A percentile compares a stretch with the other conserved stretches of the same genome.
Conservation (phyloP, 2,797 vertebrate species). For the Diplodus puntazzo region DNA sequence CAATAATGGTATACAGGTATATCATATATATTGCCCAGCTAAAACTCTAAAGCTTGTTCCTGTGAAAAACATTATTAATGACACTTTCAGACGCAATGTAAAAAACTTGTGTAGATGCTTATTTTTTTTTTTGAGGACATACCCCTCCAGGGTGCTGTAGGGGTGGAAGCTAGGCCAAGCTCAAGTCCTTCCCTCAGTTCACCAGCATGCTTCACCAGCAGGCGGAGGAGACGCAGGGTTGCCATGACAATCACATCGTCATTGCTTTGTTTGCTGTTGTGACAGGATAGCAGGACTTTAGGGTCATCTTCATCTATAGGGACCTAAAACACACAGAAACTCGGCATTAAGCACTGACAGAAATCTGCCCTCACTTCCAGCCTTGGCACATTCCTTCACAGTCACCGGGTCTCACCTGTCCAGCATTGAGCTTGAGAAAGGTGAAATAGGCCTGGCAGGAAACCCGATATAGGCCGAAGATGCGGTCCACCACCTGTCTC, state of each 20-base stretch:
- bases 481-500: conserved; percentile 95
- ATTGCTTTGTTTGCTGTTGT: conserved; percentile 93
- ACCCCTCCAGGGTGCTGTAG: conserved; percentile 98
- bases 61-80: neutral
- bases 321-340: conserved; percentile 78
- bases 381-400: neutral
- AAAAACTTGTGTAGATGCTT: neutral
- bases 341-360: neutral
- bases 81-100: neutral
- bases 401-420: conserved; percentile 86
- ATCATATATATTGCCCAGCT: neutral
- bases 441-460: conserved; percentile 98
- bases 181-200: conserved; percentile 96
- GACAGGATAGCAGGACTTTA: conserved; percentile 86
- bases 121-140: neutral
- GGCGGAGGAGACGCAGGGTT: conserved; percentile 91
- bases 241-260: conserved; percentile 99
- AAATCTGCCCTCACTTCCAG: neutral
- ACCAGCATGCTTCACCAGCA: conserved; percentile 97
- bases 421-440: conserved; percentile 97
- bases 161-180: conserved; percentile 95
- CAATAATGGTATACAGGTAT: no score
- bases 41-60: neutral
- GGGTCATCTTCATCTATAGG: conserved; percentile 94
- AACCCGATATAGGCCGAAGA: conserved; percentile 96